Percentiles rank a stretch among this genome's conserved stretches.
Conservation (phyloP, 2,888 invertebrate genomes). For the Deilephila porcellus region DNA sequence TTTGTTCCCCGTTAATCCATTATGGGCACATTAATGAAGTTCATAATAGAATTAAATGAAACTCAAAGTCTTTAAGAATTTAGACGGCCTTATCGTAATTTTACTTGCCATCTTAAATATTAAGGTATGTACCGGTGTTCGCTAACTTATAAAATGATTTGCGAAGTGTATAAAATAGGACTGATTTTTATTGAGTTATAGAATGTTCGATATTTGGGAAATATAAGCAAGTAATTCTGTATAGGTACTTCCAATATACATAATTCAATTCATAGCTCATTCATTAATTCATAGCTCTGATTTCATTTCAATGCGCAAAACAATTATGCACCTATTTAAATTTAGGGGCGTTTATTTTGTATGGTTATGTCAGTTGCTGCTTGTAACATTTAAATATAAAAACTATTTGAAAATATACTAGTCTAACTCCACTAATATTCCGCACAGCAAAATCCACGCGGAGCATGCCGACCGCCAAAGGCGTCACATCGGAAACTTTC, state of each 20-base stretch:
- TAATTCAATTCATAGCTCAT: no score
- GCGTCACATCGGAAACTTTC: constrained; percentile 2
- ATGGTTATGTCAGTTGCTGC: no score
- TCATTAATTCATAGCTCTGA: no score
- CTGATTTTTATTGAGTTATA: constrained; percentile 14
- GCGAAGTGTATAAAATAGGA: not conserved
- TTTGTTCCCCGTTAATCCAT: constrained; percentile 45
- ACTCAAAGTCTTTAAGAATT: constrained; percentile 27
- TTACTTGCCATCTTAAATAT: constrained; percentile 20
- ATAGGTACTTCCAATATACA: no score
- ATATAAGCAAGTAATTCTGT: not conserved
- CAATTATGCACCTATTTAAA: no score
- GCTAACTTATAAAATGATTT: constrained; percentile 1
- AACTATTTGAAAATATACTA: not conserved
- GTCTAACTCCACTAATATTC: not conserved
- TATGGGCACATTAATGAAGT: constrained; percentile 41
- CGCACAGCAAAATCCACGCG: not conserved
- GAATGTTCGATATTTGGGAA: not conserved
- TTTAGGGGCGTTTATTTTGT: no score
- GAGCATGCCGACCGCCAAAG: not conserved
- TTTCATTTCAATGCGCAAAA: no score
- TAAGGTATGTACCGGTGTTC: not conserved
- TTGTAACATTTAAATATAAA: not conserved
- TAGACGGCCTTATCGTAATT: constrained; percentile 22
- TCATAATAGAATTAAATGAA: constrained; percentile 46